phyloP scores from a whole-genome alignment of 2,888 invertebrate genomes.

The Phytoseiulus persimilis region DNA sequence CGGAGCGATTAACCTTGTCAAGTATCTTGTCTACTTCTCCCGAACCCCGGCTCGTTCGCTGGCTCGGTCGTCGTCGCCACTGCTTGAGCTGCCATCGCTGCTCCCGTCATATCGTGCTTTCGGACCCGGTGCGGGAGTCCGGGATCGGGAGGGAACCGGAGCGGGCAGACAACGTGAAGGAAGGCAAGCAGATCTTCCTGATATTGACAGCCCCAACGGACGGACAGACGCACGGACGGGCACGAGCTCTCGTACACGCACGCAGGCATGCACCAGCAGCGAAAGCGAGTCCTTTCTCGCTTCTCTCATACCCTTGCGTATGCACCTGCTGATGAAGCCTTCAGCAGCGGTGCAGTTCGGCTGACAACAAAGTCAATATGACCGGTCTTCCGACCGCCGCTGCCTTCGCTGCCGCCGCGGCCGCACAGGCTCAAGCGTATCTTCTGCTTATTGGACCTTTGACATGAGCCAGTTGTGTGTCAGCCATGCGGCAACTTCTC shows the following conservation, averaged over 20 bases:
- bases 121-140: neutral
- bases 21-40: neutral
- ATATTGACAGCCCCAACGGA: neutral
- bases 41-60: neutral
- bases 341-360: neutral
- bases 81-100: constrained; percentile 5
- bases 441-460: constrained; percentile 5
- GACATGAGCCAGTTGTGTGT: constrained; percentile 5
- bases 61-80: neutral
- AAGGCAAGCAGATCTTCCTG: neutral
- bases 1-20: neutral
- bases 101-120: neutral
- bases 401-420: neutral
- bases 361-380: constrained; percentile 5
- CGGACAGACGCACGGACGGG: neutral
- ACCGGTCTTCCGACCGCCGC: neutral
- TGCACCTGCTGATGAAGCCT: constrained; percentile 5
- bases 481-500: neutral
- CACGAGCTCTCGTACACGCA: neutral
- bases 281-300: neutral
- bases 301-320: neutral
- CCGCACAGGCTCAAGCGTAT: neutral
- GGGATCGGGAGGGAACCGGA: neutral
- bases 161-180: neutral
- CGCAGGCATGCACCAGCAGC: neutral